Evolutionary conservation across 2,113 vertebrate species (phyloP), one percentile per base, ranked within the genome.

Genomic region (Cinclus cinclus): DNA sequence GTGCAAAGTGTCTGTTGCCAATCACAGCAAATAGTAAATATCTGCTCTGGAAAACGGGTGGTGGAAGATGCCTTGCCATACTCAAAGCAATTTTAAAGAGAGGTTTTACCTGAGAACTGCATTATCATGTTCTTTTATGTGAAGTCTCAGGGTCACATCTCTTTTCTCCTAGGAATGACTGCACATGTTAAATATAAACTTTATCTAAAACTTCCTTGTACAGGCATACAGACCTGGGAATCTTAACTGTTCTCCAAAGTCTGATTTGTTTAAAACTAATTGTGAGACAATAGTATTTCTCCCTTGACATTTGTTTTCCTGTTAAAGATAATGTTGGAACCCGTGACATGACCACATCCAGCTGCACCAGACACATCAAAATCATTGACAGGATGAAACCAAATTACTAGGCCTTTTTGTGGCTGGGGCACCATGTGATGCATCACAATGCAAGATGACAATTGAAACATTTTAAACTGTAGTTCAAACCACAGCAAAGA

Each of bases 401-500:
- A 96, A 96, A 97, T 96, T 97, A 71, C 80, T 89, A 89, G 95
- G 94, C 93, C 96, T 97, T 97, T 96, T 97, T 97, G 95, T 96
- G 96, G 96, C 96, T 96, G 93, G 77, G 90, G 80, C 94, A 93
- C 96, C 96, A 96, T 96, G 95, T 96, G 95, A 96, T 96, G 96
- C 86, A 92, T 95, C 95, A 97, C 96, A 96, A 97, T 96, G 88
- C 94, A 96, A 96, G 90, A 96, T 96, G 96, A 96, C 96, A 96
- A 97, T 95, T 97, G 95, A 97, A 97, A 96, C 95, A 82, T 96
- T 95, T 96, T 89, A 94, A 96, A 93, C 90, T 96, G 92, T 89
- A 96, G 80, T 89, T 97, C 87, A 96, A 97, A 97, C 96, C 96
- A 97, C 96, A 97, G 96, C 88, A 97, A 97, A 97, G 96, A 96